Evolutionary conservation across 2,797 vertebrate species (phyloP).

Genomic region (Rhinophrynus dorsalis): DNA sequence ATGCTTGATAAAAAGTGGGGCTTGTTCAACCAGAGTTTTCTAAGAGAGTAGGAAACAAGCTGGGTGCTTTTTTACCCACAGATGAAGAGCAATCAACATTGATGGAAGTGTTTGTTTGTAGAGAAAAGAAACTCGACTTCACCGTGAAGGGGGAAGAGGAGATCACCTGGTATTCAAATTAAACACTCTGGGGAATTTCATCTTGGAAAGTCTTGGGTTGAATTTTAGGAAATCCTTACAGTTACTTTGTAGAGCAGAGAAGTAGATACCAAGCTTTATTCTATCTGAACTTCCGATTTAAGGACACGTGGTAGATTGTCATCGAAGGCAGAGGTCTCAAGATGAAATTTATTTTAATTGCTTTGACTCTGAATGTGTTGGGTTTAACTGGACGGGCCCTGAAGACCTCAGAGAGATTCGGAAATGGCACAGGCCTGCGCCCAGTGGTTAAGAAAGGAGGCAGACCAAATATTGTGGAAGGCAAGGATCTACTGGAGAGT

Average conservation of each 20-base stretch:
- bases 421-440: neutral
- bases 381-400: slow-evolving; percentile 4
- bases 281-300: neutral
- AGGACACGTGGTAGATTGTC: neutral
- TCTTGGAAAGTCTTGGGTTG: slow-evolving; percentile 10
- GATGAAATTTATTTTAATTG: slow-evolving; percentile 11
- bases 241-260: slow-evolving; percentile 7
- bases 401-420: neutral
- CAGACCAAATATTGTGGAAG: neutral
- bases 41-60: neutral
- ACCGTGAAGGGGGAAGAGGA: slow-evolving; percentile 4
- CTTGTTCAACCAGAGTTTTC: slow-evolving; percentile 1
- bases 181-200: slow-evolving; percentile 6
- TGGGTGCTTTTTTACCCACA: neutral
- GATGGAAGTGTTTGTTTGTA: slow-evolving; percentile 26
- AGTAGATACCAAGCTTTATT: neutral
- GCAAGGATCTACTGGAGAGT: neutral
- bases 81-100: slow-evolving; percentile 6
- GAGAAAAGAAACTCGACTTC: slow-evolving; percentile 25
- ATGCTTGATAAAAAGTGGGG: slow-evolving; percentile 17
- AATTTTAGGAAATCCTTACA: neutral
- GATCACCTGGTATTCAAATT: slow-evolving; percentile 9
- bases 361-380: neutral
- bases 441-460: neutral
- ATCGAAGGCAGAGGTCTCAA: neutral